Evolutionary conservation across 2,113 vertebrate genomes (phyloP), one percentile per base, ranked within the genome.

Genomic region (Rhabdornis inornatus): DNA sequence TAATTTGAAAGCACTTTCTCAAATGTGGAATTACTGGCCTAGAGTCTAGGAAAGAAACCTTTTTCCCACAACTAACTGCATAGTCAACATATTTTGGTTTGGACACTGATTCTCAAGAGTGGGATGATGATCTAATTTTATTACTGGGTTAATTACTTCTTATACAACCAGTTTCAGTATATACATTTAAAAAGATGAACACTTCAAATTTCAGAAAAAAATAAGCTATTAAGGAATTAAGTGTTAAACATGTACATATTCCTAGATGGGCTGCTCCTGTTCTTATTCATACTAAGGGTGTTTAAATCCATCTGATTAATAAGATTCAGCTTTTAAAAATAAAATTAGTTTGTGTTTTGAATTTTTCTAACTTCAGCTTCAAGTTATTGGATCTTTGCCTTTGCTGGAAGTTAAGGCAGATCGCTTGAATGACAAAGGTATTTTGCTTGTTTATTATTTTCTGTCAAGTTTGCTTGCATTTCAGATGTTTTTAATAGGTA

Each of bases 61-160:
- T 82, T 90, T 95, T 89, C 82, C 66, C 92, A 92, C 63, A 93
- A 33, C n/a, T 66, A 40, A 68, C 52, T 83, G 49, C 77, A 85
- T 92, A 85, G n/a, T 25, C 40, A 5, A 65, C 64, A 86, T 94
- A 93, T 70, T 94, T 97, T 83, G 68, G 64, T 94, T 95, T 92
- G 64, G 45, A 74, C 31, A 47, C 24, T 88, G 35, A 42, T 88
- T 94, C 66, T 85, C 23, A 76, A 50, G 71, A 83, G 19, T 63
- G 12, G 22, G 52, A 92, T 90, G 47, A 80, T 56, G 31, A 92
- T 52, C 94, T 80, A 21, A 71, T 77, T 81, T 83, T 90, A 49
- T 94, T 88, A 60, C 39, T 72, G 27, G 5, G 24, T 89, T 87
- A 86, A 94, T 94, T 88, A 42, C 11, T 64, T 72, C 56, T 91